These are phyloP conservation scores for Luscinia megarhynchos DNA, from an alignment of 2,797 vertebrate species.

Conservation along the genomic window DNA sequence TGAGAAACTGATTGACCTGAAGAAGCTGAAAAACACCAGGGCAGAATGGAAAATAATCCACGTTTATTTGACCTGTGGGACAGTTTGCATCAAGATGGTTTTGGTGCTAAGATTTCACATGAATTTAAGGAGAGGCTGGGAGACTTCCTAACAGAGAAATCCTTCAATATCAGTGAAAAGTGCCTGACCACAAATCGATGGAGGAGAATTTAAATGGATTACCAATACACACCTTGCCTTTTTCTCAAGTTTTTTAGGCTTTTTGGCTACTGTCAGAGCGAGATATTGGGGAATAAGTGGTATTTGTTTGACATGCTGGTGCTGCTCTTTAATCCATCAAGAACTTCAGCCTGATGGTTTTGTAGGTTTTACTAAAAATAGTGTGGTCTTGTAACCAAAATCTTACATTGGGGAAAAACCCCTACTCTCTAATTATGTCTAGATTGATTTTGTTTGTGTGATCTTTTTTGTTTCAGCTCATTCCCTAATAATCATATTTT, in stretches of 20 bases:
- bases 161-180: background rate
- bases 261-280: background rate
- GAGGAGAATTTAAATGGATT: background rate
- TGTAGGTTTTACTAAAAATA: background rate
- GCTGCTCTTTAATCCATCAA: background rate
- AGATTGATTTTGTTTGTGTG: background rate
- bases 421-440: background rate
- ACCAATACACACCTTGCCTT: background rate
- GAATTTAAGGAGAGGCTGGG: background rate
- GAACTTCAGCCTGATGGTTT: background rate
- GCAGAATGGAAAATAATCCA: background rate
- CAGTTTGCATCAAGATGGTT: background rate
- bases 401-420: fast-evolving
- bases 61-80: background rate
- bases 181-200: background rate
- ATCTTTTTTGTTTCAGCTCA: background rate
- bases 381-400: background rate
- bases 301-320: background rate
- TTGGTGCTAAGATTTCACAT: background rate
- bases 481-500: background rate
- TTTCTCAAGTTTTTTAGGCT: background rate
- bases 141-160: background rate
- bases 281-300: background rate
- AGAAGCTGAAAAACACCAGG: background rate
- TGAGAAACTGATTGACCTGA: background rate